A percentile compares a stretch with the other conserved stretches of the same genome.
Evolutionary conservation across 2,797 vertebrate species (phyloP).

Genomic region (Hypotaenidia okinawae): DNA sequence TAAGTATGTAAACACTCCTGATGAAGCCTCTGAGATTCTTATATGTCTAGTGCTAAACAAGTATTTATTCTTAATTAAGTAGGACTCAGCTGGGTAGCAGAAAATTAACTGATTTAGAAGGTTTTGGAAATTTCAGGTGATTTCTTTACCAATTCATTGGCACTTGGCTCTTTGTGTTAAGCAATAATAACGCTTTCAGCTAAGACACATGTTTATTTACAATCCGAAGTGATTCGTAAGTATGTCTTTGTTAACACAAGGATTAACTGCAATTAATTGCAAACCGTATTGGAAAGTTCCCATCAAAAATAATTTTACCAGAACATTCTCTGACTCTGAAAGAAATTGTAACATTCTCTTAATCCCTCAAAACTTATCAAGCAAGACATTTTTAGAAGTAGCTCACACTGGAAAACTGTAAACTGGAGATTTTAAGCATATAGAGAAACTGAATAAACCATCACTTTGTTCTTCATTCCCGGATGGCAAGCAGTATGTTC

Average conservation of each 20-base stretch:
- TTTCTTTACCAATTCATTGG: background rate
- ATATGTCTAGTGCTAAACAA: background rate
- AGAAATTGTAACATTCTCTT: background rate
- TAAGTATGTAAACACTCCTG: background rate
- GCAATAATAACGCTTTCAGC: background rate
- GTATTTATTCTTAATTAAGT: background rate
- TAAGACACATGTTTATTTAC: background rate
- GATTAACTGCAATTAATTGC: background rate
- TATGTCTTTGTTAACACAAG: background rate
- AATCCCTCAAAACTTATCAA: background rate
- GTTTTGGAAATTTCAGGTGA: background rate
- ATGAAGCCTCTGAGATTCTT: constrained; percentile 8
- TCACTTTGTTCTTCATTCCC: background rate
- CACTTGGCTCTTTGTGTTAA: background rate
- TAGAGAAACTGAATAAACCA: background rate
- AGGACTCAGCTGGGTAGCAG: background rate
- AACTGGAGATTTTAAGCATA: background rate
- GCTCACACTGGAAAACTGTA: background rate
- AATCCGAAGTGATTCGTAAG: background rate
- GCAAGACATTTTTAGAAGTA: background rate
- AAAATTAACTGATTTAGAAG: background rate
- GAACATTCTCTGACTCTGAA: background rate
- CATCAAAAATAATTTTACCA: background rate
- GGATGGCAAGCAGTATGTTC: background rate
- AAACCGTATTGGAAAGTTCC: background rate